Evolutionary conservation across 1,140 invertebrate genomes (phyloP).

Genomic region (Uloborus diversus): DNA sequence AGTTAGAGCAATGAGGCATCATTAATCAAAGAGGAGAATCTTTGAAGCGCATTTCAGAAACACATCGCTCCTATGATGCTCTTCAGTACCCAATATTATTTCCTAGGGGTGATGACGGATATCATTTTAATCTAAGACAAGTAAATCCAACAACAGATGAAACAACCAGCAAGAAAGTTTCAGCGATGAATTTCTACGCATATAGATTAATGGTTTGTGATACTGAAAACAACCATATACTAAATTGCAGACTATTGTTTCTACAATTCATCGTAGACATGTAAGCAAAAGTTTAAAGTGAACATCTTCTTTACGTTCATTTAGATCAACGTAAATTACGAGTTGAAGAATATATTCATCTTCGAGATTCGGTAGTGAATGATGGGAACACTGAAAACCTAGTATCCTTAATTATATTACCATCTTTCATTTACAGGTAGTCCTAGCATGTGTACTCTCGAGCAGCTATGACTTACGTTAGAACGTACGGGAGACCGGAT

Average conservation of each 20-base stretch:
- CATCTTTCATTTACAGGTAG: not conserved
- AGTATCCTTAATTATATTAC: not conserved
- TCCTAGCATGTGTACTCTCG: not conserved
- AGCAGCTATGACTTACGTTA: not conserved
- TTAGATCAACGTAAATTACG: slow-evolving; percentile 34
- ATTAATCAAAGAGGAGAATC: no score
- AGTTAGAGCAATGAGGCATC: no score
- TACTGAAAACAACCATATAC: slow-evolving; percentile 57
- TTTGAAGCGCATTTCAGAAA: no score
- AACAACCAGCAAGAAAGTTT: not conserved
- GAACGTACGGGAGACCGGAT: not conserved
- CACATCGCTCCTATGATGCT: no score
- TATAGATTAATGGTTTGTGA: slow-evolving; percentile 21
- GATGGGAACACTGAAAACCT: not conserved
- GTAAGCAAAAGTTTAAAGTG: slow-evolving; percentile 45
- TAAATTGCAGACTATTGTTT: slow-evolving; percentile 54
- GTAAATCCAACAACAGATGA: not conserved
- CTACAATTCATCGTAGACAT: slow-evolving; percentile 57
- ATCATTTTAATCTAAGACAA: slow-evolving; percentile 47
- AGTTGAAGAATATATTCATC: slow-evolving; percentile 40
- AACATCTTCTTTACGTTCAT: slow-evolving; percentile 32
- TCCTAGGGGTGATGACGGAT: slow-evolving; percentile 48
- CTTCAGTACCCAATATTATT: slow-evolving; percentile 60
- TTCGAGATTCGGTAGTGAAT: slow-evolving; percentile 8
- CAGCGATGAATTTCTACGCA: slow-evolving; percentile 1